Conservation (phyloP, 2,113 vertebrate species). For the Acanthochromis polyacanthus region DNA sequence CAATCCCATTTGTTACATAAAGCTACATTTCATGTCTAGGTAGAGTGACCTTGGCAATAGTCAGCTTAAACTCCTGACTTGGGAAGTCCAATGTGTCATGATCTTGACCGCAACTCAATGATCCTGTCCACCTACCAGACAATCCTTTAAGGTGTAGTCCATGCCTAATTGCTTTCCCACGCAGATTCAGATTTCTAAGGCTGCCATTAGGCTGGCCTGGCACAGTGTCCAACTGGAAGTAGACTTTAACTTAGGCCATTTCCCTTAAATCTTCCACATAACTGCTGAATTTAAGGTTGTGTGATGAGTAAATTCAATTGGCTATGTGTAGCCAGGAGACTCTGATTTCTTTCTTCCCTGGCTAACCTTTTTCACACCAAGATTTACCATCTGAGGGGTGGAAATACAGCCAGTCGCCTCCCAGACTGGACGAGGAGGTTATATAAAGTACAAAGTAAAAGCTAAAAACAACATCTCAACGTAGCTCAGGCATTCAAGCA, state of each 20-base stretch:
- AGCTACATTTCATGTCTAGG: not conserved
- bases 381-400: conserved; percentile 54
- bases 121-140: conserved; percentile 7
- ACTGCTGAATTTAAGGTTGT: conserved; percentile 42
- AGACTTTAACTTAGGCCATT: conserved; percentile 29
- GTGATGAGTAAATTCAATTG: conserved; percentile 46
- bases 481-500: conserved; percentile 29
- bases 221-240: conserved; percentile 26
- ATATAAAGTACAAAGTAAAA: conserved; percentile 62
- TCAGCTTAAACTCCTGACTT: conserved; percentile 38
- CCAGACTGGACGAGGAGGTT: conserved; percentile 43
- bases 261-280: conserved; percentile 15
- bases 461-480: conserved; percentile 57
- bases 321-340: conserved; percentile 5
- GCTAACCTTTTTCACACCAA: conserved; percentile 50
- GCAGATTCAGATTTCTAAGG: conserved; percentile 45
- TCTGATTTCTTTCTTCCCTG: conserved; percentile 26
- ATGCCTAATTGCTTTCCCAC: conserved; percentile 49
- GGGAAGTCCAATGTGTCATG: conserved; percentile 33
- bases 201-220: not conserved
- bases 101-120: conserved; percentile 32
- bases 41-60: conserved; percentile 19
- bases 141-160: conserved; percentile 20
- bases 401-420: conserved; percentile 29
- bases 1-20: not conserved